phyloP scores from a whole-genome alignment of 2,797 vertebrate species.

The Valencia hispanica region DNA sequence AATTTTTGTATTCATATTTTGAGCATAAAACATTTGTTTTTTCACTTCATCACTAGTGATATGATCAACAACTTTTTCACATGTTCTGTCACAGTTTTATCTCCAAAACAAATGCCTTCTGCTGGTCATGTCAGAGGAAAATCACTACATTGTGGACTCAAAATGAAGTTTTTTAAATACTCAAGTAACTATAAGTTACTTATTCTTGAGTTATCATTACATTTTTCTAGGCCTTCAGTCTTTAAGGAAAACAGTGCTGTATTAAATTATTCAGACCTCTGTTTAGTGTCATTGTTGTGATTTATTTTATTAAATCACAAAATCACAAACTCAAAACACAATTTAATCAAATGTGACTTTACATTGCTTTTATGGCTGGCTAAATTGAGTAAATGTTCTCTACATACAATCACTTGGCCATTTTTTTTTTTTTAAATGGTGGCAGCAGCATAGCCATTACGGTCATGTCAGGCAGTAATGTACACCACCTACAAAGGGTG shows the following conservation, averaged over 20 bases:
- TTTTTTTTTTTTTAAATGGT: constrained; percentile 20
- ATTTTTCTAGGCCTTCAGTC: not conserved
- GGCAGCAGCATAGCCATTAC: constrained; percentile 29
- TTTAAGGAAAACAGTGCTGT: not conserved
- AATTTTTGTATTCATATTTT: not conserved
- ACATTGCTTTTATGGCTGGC: not conserved
- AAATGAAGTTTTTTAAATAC: not conserved
- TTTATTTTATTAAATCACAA: not conserved
- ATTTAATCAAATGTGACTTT: not conserved
- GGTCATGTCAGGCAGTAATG: constrained; percentile 56
- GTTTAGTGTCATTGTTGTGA: not conserved
- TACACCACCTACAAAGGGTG: constrained; percentile 53
- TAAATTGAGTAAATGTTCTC: not conserved
- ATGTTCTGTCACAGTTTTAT: not conserved
- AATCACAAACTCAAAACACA: not conserved
- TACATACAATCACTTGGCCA: not conserved
- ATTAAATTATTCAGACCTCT: too few relatives aligned
- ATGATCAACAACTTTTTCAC: not conserved
- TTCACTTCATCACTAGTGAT: not conserved
- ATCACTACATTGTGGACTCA: not conserved
- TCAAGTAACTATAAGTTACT: not conserved
- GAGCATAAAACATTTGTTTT: not conserved
- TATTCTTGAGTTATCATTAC: not conserved
- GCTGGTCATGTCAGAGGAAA: not conserved
- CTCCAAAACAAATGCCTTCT: not conserved